Evolutionary conservation across 2,888 invertebrate species (phyloP).

Genomic region (Dolomedes plantarius): DNA sequence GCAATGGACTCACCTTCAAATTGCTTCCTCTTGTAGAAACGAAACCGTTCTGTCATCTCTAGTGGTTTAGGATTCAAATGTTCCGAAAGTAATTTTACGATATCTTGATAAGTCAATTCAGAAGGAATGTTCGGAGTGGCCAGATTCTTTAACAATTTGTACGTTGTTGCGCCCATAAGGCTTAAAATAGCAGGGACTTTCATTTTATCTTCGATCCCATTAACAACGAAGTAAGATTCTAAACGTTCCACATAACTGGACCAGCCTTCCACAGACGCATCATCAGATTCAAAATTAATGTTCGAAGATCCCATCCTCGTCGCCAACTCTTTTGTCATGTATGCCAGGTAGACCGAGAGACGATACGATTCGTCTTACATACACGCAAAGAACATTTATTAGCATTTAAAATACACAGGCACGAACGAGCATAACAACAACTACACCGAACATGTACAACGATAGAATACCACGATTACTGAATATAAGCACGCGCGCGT

Average conservation of each 20-base stretch:
- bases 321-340: conserved; percentile 42
- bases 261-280: conserved; percentile 42
- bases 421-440: conserved; percentile 45
- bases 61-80: conserved; percentile 51
- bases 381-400: conserved; percentile 46
- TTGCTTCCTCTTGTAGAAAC: too few species aligned
- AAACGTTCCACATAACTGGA: conserved; percentile 39
- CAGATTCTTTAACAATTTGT: conserved; percentile 49
- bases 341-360: conserved; percentile 50
- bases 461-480: too few species aligned
- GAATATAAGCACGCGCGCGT: too few species aligned
- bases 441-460: conserved; percentile 45
- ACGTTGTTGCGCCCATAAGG: conserved; percentile 44
- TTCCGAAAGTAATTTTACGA: conserved; percentile 49
- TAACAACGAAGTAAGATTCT: conserved; percentile 48
- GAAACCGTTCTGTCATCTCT: conserved; percentile 48
- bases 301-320: conserved; percentile 46
- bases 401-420: conserved; percentile 40
- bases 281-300: conserved; percentile 49
- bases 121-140: conserved; percentile 45
- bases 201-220: conserved; percentile 42
- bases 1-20: conserved; percentile 49
- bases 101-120: conserved; percentile 43
- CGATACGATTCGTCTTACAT: conserved; percentile 52
- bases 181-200: conserved; percentile 49